phyloP scores from a whole-genome alignment of 2,888 invertebrate species.

The Lepidonotus clava region DNA sequence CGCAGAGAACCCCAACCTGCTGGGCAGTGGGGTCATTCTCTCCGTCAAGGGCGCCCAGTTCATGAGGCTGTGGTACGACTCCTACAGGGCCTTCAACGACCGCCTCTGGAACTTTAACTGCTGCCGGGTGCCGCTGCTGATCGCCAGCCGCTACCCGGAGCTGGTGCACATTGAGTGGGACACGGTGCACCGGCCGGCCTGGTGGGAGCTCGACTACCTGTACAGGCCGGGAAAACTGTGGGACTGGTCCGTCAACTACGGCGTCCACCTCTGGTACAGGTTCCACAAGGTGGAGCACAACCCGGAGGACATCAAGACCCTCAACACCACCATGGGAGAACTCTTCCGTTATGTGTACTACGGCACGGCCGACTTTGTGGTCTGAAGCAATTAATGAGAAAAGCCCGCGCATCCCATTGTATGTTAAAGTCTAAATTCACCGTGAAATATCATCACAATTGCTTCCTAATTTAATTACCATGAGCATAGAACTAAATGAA shows the following conservation, averaged over 20 bases:
- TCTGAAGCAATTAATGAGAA: no score
- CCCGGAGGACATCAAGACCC: conserved; percentile 57
- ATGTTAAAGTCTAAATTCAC: no score
- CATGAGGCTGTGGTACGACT: conserved; percentile 70
- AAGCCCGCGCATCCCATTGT: no score
- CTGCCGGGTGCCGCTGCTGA: conserved; percentile 60
- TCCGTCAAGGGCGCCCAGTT: conserved; percentile 68
- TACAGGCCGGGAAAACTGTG: conserved; percentile 61
- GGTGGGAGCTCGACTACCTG: conserved; percentile 63
- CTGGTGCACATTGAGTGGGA: conserved; percentile 65
- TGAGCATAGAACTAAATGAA: no score
- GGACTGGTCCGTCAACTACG: conserved; percentile 65
- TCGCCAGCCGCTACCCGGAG: conserved; percentile 60
- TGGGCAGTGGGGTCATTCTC: conserved; percentile 73
- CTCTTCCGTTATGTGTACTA: conserved; percentile 64
- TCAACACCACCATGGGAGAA: conserved; percentile 65
- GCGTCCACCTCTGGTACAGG: conserved; percentile 64
- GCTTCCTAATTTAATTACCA: no score
- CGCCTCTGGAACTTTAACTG: conserved; percentile 63
- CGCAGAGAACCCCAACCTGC: conserved; percentile 67
- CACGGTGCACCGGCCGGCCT: conserved; percentile 63
- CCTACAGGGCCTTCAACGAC: conserved; percentile 65
- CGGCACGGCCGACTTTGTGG: conserved; percentile 38
- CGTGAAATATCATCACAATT: no score
- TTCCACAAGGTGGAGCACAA: conserved; percentile 60